Percentiles rank a stretch among this genome's conserved stretches.
Conservation (phyloP, 2,113 vertebrate genomes). For the Motacilla tschutschensis region DNA sequence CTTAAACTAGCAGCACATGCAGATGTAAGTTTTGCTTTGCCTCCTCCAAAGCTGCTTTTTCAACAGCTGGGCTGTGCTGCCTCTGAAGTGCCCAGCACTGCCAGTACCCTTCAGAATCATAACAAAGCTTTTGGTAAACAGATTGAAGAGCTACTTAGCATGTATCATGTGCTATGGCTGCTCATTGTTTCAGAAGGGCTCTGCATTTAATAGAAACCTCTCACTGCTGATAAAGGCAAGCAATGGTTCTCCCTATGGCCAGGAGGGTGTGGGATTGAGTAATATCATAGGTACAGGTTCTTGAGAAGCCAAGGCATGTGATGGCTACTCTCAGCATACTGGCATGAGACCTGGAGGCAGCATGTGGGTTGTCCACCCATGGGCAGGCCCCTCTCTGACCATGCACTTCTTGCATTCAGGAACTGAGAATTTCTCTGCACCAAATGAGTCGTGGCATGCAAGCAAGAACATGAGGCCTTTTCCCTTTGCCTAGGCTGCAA, state of each 20-base stretch:
- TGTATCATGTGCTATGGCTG: background rate
- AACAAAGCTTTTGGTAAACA: background rate
- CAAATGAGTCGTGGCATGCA: background rate
- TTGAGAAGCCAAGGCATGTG: background rate
- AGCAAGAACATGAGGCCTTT: background rate
- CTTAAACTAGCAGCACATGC: background rate
- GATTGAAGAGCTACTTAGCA: background rate
- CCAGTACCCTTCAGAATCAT: background rate
- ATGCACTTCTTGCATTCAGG: background rate
- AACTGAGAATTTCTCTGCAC: background rate
- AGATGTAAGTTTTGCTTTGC: background rate
- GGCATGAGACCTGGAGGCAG: background rate
- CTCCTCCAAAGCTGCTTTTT: background rate
- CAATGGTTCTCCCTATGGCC: background rate
- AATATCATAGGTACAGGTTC: background rate
- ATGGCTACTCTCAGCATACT: background rate
- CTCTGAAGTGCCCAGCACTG: background rate
- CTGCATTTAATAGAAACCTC: background rate
- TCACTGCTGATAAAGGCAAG: background rate
- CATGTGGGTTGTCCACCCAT: accelerated
- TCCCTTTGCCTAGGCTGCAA: background rate
- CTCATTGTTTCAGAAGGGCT: background rate
- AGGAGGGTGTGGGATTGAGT: background rate
- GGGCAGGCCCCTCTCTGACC: background rate
- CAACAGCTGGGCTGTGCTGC: background rate